phyloP scores from a whole-genome alignment of 2,797 vertebrate genomes.

The Amblyopsis hoosieri region DNA sequence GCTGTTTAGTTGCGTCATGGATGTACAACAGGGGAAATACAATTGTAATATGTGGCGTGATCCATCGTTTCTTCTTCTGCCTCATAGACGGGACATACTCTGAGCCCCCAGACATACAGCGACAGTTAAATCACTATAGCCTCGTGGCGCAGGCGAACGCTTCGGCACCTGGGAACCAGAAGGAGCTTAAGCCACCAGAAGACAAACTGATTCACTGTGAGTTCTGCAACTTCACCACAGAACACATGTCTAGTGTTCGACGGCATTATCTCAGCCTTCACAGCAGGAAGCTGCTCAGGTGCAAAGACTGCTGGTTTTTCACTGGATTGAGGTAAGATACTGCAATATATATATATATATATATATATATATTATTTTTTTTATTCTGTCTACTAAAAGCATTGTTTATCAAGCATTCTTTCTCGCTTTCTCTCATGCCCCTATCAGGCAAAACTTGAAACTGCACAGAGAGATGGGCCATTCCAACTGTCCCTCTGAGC shows the following conservation, averaged over 20 bases:
- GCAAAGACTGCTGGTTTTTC: conserved; percentile 91
- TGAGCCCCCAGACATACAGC: conserved; percentile 89
- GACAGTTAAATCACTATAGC: conserved; percentile 88
- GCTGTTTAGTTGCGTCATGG: too few species aligned
- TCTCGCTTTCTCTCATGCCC: background rate
- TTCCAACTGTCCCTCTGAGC: conserved; percentile 76
- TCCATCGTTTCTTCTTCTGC: background rate
- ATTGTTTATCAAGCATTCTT: background rate
- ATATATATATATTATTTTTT: background rate
- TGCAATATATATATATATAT: background rate
- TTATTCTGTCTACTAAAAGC: background rate
- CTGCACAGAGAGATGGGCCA: conserved; percentile 87
- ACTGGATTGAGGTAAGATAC: conserved; percentile 85
- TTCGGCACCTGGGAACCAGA: conserved; percentile 58
- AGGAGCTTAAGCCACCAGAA: background rate
- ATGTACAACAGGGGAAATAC: too few species aligned
- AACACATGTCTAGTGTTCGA: conserved; percentile 86
- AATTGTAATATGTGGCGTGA: background rate
- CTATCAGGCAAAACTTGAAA: conserved; percentile 85
- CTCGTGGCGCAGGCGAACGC: conserved; percentile 77
- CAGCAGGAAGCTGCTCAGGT: conserved; percentile 88
- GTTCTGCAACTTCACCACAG: conserved; percentile 88
- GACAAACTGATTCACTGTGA: conserved; percentile 85
- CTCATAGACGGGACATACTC: conserved; percentile 81
- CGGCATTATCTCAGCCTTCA: conserved; percentile 90